These are phyloP conservation scores for Vollenhovia emeryi DNA, from an alignment of 1,140 invertebrate genomes.

Conservation along the genomic window DNA sequence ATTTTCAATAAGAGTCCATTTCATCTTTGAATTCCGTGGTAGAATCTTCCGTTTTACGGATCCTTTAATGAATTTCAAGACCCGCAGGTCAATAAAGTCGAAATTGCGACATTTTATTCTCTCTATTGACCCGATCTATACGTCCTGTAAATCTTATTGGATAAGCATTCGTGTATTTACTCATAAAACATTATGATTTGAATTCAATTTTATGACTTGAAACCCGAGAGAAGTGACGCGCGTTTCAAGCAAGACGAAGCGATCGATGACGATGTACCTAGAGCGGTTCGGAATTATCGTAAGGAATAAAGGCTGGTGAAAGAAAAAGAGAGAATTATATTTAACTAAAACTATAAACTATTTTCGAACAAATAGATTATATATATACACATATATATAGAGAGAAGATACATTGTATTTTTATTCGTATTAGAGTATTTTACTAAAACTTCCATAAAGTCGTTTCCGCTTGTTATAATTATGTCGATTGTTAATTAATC, in stretches of 20 bases:
- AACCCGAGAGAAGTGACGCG: background rate
- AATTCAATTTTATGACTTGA: background rate
- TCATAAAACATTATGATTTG: background rate
- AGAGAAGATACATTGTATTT: conserved; percentile 72
- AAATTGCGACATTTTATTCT: background rate
- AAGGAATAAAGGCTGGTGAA: conserved; percentile 58
- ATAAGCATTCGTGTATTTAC: background rate
- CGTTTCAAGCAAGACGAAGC: conserved; percentile 48
- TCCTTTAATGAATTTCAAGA: background rate
- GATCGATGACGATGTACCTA: conserved; percentile 37
- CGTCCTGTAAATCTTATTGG: background rate
- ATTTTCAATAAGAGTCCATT: background rate
- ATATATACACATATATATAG: conserved; percentile 4
- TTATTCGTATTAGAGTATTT: conserved; percentile 76
- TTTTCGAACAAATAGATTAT: conserved; percentile 57
- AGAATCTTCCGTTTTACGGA: background rate
- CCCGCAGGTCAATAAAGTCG: background rate
- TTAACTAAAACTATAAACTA: conserved; percentile 59
- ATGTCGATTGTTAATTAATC: conserved; percentile 65
- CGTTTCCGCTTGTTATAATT: conserved; percentile 33
- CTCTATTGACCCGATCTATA: background rate
- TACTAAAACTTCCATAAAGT: conserved; percentile 74
- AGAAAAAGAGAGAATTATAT: conserved; percentile 15
- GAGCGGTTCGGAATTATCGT: conserved; percentile 28
- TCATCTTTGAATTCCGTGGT: background rate